Evolutionary conservation across 1,140 invertebrate species (phyloP).

Genomic region (Ips nitidus): DNA sequence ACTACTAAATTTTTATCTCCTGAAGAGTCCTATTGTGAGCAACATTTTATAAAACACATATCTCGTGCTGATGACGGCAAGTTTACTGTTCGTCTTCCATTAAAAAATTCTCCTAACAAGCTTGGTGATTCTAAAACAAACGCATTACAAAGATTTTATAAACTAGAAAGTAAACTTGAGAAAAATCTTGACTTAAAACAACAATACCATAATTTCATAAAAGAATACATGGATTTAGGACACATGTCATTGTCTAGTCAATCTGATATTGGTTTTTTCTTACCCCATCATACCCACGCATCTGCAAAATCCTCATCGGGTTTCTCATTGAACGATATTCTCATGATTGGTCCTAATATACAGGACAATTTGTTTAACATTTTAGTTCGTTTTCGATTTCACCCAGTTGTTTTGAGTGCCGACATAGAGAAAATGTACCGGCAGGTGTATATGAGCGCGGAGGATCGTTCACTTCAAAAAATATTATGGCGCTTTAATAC

Average conservation of each 20-base stretch:
- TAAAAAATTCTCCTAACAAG: conserved; percentile 38
- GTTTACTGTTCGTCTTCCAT: conserved; percentile 48
- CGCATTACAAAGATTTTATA: conserved; percentile 45
- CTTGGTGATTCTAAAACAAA: conserved; percentile 45
- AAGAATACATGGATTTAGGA: conserved; percentile 44
- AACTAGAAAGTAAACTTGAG: conserved; percentile 44
- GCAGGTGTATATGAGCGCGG: conserved; percentile 39
- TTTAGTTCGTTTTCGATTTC: conserved; percentile 51
- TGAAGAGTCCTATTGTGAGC: conserved; percentile 42
- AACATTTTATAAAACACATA: conserved; percentile 42
- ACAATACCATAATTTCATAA: conserved; percentile 46
- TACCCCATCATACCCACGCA: conserved; percentile 50
- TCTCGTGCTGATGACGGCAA: conserved; percentile 36
- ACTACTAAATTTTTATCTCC: conserved; percentile 28
- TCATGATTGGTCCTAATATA: conserved; percentile 43
- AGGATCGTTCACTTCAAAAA: conserved; percentile 29
- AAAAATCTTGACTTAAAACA: conserved; percentile 39
- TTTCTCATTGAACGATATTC: conserved; percentile 44
- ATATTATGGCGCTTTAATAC: conserved; percentile 16
- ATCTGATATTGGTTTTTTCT: conserved; percentile 37
- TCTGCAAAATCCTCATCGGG: conserved; percentile 43
- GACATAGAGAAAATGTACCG: conserved; percentile 54
- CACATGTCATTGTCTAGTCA: conserved; percentile 10
- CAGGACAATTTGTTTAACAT: conserved; percentile 50
- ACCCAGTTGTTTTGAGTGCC: conserved; percentile 48